These are phyloP conservation scores for Pantherophis vulpinus DNA, from an alignment of 2,797 vertebrate species.

Conservation along the genomic window DNA sequence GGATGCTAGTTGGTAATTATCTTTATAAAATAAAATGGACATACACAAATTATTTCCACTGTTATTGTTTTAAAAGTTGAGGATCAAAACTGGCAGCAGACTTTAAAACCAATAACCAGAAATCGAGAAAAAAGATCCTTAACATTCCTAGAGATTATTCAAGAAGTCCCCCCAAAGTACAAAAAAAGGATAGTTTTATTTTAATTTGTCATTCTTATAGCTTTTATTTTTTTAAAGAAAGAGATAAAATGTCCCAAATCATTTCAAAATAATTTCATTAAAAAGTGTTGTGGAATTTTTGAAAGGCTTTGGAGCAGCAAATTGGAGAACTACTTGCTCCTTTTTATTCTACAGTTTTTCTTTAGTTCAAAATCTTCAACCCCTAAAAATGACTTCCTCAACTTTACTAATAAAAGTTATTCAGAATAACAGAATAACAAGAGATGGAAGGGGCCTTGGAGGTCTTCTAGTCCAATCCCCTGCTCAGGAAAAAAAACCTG, in stretches of 20 bases:
- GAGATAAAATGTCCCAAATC: not conserved
- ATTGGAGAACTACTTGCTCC: not conserved
- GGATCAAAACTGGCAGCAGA: not conserved
- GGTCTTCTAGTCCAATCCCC: not conserved
- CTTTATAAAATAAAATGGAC: slow-evolving; percentile 1
- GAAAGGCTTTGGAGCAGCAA: not conserved
- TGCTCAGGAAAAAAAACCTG: not conserved
- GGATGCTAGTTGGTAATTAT: not conserved
- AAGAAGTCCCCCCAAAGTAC: not conserved
- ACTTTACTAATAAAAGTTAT: not conserved
- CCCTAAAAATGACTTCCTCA: not conserved
- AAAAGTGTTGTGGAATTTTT: not conserved
- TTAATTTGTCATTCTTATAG: not conserved
- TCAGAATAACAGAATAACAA: not conserved
- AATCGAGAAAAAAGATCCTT: not conserved
- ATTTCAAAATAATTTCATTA: not conserved
- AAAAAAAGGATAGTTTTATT: not conserved
- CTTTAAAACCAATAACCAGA: not conserved
- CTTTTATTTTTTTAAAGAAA: not conserved
- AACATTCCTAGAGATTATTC: not conserved
- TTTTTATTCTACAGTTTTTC: not conserved
- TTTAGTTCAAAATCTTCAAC: not conserved
- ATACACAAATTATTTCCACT: slow-evolving; percentile 13
- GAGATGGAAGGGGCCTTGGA: not conserved
- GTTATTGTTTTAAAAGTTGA: not conserved